Evolutionary conservation across 2,888 invertebrate species (phyloP).

Genomic region (Andrena hattorfiana): DNA sequence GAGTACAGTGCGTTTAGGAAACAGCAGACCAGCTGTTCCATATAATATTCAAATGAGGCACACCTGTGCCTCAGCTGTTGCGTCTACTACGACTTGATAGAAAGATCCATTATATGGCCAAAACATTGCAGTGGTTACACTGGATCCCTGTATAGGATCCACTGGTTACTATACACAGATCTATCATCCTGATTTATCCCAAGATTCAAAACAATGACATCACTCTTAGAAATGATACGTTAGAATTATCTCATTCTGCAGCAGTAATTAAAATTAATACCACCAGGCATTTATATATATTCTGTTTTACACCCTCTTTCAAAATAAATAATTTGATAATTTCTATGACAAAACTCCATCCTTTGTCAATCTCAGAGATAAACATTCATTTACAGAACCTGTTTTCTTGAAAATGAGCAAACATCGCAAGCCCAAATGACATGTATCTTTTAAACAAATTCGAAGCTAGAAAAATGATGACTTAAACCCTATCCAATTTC

Average conservation of each 20-base stretch:
- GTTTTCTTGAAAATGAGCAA: no score
- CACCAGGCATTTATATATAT: not conserved
- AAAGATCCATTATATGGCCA: conserved; percentile 64
- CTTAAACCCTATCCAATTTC: no score
- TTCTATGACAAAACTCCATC: no score
- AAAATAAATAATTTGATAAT: not conserved
- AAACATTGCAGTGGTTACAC: conserved; percentile 16
- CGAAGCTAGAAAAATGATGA: no score
- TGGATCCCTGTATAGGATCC: no score
- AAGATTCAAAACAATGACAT: conserved; percentile 37
- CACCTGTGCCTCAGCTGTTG: conserved; percentile 65
- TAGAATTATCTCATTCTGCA: conserved; percentile 6
- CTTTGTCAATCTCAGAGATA: no score
- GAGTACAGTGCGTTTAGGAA: conserved; percentile 45
- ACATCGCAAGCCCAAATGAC: no score
- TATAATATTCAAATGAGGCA: conserved; percentile 71
- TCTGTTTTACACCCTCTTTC: not conserved
- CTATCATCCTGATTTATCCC: conserved; percentile 63
- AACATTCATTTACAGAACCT: no score
- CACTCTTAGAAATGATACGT: conserved; percentile 45
- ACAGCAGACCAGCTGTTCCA: conserved; percentile 64
- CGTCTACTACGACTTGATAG: conserved; percentile 43
- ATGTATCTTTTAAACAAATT: no score
- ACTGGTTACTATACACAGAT: conserved; percentile 55
- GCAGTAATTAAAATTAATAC: not conserved